Evolutionary conservation across 2,797 vertebrate species (phyloP).

Genomic region (Manis javanica): DNA sequence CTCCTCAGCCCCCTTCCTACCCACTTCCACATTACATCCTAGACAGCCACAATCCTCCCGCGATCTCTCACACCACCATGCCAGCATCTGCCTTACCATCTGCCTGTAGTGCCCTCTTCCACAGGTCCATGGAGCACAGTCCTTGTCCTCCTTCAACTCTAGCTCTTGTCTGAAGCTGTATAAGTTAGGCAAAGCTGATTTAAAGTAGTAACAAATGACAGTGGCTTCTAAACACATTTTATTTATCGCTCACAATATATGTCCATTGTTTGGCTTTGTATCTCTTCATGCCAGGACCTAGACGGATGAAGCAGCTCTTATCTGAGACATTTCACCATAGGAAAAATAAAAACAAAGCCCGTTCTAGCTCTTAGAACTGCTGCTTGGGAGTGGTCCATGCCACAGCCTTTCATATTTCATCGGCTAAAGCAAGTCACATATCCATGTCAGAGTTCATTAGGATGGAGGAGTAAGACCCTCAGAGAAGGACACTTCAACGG

Average conservation of each 20-base stretch:
- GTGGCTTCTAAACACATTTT: background rate
- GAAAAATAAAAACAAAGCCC: background rate
- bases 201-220: background rate
- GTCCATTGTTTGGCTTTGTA: background rate
- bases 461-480: background rate
- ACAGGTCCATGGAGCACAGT: background rate
- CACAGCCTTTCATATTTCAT: background rate
- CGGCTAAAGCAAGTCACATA: background rate
- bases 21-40: background rate
- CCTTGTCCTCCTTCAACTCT: background rate
- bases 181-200: background rate
- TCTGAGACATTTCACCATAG: too few species aligned
- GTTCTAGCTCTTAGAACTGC: background rate
- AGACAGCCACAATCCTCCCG: background rate
- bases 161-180: background rate
- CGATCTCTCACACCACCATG: background rate
- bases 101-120: background rate
- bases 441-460: background rate
- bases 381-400: background rate
- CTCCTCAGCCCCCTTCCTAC: too few species aligned
- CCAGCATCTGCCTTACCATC: background rate
- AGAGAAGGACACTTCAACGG: background rate
- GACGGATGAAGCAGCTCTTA: background rate
- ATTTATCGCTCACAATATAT: background rate
- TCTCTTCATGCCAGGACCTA: background rate